Evolutionary conservation across 2,888 invertebrate species (phyloP).

Genomic region (Drosophila bunnanda): DNA sequence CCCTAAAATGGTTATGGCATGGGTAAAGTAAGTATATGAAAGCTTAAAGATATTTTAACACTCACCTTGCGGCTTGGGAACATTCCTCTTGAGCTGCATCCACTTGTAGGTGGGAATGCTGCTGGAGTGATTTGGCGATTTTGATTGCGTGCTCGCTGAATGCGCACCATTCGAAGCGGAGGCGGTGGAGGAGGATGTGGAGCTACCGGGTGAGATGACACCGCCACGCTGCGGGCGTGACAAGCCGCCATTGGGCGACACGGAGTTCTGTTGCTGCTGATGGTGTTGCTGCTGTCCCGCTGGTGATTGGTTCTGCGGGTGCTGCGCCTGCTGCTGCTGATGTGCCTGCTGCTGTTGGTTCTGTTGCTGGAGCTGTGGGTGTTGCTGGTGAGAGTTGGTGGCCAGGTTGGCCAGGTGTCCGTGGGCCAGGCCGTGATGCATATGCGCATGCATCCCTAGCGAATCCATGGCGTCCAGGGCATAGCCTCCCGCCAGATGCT

Average conservation of each 20-base stretch:
- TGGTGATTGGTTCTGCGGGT: slow-evolving; percentile 46
- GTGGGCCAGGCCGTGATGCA: slow-evolving; percentile 77
- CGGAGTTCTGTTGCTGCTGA: slow-evolving; percentile 61
- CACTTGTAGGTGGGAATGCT: slow-evolving; percentile 96
- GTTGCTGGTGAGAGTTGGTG: slow-evolving; percentile 63
- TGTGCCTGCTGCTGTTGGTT: slow-evolving; percentile 57
- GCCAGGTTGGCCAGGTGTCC: slow-evolving; percentile 67
- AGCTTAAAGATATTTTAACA: no score
- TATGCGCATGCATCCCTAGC: slow-evolving; percentile 79
- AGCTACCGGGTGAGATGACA: slow-evolving; percentile 83
- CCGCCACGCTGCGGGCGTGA: slow-evolving; percentile 77
- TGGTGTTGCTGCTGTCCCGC: slow-evolving; percentile 57
- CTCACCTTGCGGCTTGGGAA: slow-evolving; percentile 96
- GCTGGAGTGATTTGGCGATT: slow-evolving; percentile 82
- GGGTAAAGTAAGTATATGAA: no score
- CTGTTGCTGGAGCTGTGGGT: slow-evolving; percentile 57
- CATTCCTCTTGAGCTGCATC: slow-evolving; percentile 99
- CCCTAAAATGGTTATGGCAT: no score
- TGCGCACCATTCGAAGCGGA: slow-evolving; percentile 67
- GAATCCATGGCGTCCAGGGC: slow-evolving; percentile 75
- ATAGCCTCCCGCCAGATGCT: slow-evolving; percentile 76
- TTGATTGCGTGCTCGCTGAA: slow-evolving; percentile 71
- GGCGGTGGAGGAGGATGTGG: slow-evolving; percentile 75
- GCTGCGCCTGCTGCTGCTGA: slow-evolving; percentile 60
- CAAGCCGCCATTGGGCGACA: slow-evolving; percentile 69